Evolutionary conservation across 1,140 invertebrate genomes (phyloP).

Genomic region (Euglossa dilemma): DNA sequence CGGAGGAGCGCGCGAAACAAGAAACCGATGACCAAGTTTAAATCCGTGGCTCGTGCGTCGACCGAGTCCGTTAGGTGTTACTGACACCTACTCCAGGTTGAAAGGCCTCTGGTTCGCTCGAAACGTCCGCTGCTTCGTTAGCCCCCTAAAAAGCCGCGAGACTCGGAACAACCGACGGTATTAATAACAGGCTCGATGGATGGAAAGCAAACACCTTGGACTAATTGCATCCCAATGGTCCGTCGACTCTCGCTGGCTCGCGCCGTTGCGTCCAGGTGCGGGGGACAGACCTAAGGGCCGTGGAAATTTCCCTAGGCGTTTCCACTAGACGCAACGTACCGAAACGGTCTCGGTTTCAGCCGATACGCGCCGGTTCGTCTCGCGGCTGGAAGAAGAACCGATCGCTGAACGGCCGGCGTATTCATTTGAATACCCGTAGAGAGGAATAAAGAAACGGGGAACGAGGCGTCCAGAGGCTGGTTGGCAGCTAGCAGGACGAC

Average conservation of each 20-base stretch:
- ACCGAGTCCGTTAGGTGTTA: constrained; percentile 26
- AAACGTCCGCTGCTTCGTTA: neutral
- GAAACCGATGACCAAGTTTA: constrained; percentile 58
- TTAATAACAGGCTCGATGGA: neutral
- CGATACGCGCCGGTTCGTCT: neutral
- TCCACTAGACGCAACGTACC: neutral
- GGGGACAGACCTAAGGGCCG: too few species aligned
- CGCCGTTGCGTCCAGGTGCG: too few species aligned
- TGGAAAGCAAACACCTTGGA: neutral
- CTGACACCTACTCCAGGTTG: constrained; percentile 5
- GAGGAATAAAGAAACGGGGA: neutral
- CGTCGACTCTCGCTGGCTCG: neutral
- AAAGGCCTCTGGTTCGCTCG: constrained; percentile 11
- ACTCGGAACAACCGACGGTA: neutral
- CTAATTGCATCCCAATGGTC: neutral
- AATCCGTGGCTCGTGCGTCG: constrained; percentile 73
- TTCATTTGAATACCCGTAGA: neutral
- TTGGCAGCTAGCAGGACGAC: neutral
- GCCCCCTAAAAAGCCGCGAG: neutral
- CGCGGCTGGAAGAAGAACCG: neutral
- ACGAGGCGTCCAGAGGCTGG: neutral
- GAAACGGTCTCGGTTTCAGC: neutral
- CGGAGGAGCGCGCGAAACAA: neutral
- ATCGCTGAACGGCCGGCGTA: neutral
- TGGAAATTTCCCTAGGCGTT: too few species aligned